These are phyloP conservation scores for Hesperia comma DNA, from an alignment of 2,888 invertebrate genomes.

Conservation along the genomic window DNA sequence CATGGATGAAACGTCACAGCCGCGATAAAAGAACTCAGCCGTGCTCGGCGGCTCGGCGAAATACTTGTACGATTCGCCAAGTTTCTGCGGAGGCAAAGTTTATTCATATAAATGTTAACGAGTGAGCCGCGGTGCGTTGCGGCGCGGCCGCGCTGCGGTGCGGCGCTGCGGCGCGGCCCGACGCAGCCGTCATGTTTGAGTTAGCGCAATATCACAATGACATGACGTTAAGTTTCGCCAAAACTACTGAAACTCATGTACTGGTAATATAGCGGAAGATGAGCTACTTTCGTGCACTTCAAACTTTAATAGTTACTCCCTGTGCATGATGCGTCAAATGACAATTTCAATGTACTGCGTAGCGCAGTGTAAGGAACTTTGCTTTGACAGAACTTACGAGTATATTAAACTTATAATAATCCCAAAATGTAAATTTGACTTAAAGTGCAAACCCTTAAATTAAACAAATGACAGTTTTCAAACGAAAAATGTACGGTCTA, in stretches of 20 bases:
- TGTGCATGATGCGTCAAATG: too few species aligned
- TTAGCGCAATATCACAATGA: conserved; percentile 33
- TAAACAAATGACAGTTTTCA: too few species aligned
- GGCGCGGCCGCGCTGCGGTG: background rate
- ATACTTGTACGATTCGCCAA: conserved; percentile 15
- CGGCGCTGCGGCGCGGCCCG: background rate
- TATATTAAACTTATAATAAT: too few species aligned
- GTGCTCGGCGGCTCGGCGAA: conserved; percentile 3
- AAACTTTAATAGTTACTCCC: background rate
- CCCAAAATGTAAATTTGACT: too few species aligned
- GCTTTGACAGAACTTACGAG: too few species aligned
- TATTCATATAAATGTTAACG: conserved; percentile 32
- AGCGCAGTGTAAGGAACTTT: too few species aligned
- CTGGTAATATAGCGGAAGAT: conserved; percentile 17
- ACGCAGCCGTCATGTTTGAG: conserved; percentile 21
- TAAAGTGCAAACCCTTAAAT: too few species aligned
- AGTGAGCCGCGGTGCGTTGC: background rate
- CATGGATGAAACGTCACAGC: conserved; percentile 18
- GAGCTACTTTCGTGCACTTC: conserved; percentile 7
- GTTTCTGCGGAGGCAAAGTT: conserved; percentile 18
- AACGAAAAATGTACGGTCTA: too few species aligned
- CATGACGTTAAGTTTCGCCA: conserved; percentile 21
- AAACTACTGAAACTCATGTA: conserved; percentile 12
- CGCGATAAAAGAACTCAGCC: conserved; percentile 12
- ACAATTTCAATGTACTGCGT: too few species aligned